Percentiles rank a stretch among this genome's conserved stretches.
Conservation (phyloP, 2,888 invertebrate species). For the Macrosoma leucophasiata region DNA sequence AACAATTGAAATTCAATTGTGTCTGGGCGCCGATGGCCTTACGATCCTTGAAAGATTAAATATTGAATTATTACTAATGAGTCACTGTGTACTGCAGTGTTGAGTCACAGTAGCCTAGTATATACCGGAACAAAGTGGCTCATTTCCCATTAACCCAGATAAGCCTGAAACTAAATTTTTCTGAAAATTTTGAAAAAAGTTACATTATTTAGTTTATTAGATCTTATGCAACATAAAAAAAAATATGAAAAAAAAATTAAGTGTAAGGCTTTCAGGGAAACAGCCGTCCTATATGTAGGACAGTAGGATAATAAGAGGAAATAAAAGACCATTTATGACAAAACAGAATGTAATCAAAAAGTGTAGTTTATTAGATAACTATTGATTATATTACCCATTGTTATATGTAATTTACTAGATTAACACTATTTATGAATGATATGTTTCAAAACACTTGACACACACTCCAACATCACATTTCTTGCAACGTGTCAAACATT, state of each 20-base stretch:
- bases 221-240: too few species aligned
- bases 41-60: too few species aligned
- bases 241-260: constrained; percentile 7
- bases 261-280: too few species aligned
- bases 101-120: too few species aligned
- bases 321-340: constrained; percentile 10
- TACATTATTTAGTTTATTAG: too few species aligned
- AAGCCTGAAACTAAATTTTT: constrained; percentile 15
- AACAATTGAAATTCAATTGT: too few species aligned
- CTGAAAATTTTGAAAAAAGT: too few species aligned
- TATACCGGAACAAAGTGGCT: too few species aligned
- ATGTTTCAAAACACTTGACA: constrained; percentile 28
- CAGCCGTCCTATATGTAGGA: constrained; percentile 10
- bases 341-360: constrained; percentile 26
- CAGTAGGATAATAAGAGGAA: constrained; percentile 10
- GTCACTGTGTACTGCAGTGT: too few species aligned
- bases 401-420: constrained; percentile 22
- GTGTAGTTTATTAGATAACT: constrained; percentile 27
- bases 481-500: constrained; percentile 27
- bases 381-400: constrained; percentile 21
- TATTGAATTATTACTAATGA: too few species aligned
- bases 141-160: constrained; percentile 10
- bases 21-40: too few species aligned
- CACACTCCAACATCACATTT: constrained; percentile 27
- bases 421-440: constrained; percentile 24